These are phyloP conservation scores for Scaptomyza cyrtandrae DNA, from an alignment of 2,888 invertebrate species.

Conservation along the genomic window DNA sequence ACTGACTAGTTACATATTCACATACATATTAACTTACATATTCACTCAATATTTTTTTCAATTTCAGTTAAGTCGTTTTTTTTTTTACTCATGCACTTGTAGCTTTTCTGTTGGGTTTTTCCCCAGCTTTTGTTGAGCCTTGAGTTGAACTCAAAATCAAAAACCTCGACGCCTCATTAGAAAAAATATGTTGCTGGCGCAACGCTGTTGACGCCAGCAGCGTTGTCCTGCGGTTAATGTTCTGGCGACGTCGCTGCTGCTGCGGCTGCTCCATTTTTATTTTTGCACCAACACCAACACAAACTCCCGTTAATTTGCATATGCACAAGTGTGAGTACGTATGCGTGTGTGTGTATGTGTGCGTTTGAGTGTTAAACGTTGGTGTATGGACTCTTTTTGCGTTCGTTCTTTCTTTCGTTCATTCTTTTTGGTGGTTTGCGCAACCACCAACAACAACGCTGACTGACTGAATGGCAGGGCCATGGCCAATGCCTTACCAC, in stretches of 20 bases:
- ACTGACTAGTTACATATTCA: conserved; percentile 23
- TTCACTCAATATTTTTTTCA: not conserved
- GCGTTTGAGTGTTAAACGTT: not conserved
- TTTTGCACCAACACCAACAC: conserved; percentile 71
- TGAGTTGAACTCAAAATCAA: conserved; percentile 57
- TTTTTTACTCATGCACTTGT: conserved; percentile 28
- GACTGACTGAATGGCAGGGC: conserved; percentile 27
- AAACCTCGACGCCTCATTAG: conserved; percentile 69
- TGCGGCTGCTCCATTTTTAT: conserved; percentile 76
- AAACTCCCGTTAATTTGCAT: conserved; percentile 74
- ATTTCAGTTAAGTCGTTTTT: conserved; percentile 5
- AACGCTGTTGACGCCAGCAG: conserved; percentile 38
- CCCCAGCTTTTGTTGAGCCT: conserved; percentile 50
- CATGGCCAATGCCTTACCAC: conserved; percentile 67
- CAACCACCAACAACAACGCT: conserved; percentile 63
- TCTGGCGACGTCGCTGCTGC: conserved; percentile 36
- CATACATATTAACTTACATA: conserved; percentile 6
- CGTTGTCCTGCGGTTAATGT: conserved; percentile 65
- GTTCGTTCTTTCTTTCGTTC: conserved; percentile 21
- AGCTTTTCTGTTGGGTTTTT: conserved; percentile 35
- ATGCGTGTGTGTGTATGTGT: conserved; percentile 12
- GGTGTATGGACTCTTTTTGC: conserved; percentile 6
- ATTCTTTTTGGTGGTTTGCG: conserved; percentile 62
- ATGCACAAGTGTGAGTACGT: conserved; percentile 21
- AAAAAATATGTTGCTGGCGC: conserved; percentile 43